Evolutionary conservation across 2,797 vertebrate genomes (phyloP), one percentile per base, ranked within the genome.

Genomic region (Sebastes vulpes): DNA sequence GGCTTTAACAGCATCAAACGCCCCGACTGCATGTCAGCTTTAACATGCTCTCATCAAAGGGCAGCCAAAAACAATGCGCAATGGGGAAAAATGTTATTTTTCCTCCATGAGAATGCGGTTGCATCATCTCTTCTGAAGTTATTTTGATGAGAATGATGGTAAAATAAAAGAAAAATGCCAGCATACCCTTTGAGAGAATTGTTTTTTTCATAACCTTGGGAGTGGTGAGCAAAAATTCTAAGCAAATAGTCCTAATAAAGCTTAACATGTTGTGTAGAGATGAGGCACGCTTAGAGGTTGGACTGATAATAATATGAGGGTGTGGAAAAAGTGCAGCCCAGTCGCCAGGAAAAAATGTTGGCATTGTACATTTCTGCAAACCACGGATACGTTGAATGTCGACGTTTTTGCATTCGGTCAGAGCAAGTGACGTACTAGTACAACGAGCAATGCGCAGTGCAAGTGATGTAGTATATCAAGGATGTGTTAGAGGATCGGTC

Each of bases 1-100:
- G 68, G 64, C 35, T 72, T 73, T 72, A 65, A 28, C 52, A 8
- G 69, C 63, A 85, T 86, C 72, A 79, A 83, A 77, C 78, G 16
- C 5, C 7, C 53, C 0, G 3, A 52, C 66, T 60, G 25, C 63
- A 70, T 76, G 84, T 79, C 71, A 63, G 18, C 78, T 81, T 28
- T n/a, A 76, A 70, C 61, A 72, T 57, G 72, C 31, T 69, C 68
- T 74, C 61, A 78, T 84, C 63, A 82, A 76, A 81, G 29, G 7
- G 20, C 29, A 35, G 26, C 20, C 8, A 42, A 26, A 75, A 67
- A 84, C 66, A 75, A 50, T 10, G 28, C 25, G 29, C 48, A 81
- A 78, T 38, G 59, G 20, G 65, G 1, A 70, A 48, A 76, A 57
- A 6, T 48, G 2, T 32, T 56, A 9, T 59, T 52, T 52, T 21